Base-by-base conservation (phyloP, 2,113 vertebrate species). In the Salvelinus fontinalis region DNA sequence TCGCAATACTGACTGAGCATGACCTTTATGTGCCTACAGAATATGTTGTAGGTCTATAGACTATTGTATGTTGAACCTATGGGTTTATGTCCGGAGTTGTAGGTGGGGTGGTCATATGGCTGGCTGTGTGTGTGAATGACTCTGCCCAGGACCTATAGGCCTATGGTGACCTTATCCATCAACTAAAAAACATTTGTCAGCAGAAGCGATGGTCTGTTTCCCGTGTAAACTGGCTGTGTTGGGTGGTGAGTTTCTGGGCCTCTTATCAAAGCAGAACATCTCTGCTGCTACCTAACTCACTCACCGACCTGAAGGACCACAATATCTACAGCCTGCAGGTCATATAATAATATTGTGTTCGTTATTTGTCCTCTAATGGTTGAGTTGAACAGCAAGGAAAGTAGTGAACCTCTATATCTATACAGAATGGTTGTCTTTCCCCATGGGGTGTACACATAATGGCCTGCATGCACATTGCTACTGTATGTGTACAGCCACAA, bases 191-290 rank as follows among this genome's bases (percentile, higher is more conserved):
- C 20, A 67, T 77, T 70, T 74, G 67, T 74, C 67, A 81, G 79
- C 76, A 76, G 59, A 76, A 76, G 75, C 73, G 79, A 79, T 8
- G 59, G 60, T n/a, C 31, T 16, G 48, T 60, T 84, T 80, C 79
- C 79, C 44, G 20, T 48, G 7, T 60, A 44, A 13, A 20, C 59
- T 71, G 48, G 3, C 4, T 31, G 70, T 13, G 48, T 65, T 24
- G n/a, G 62, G n/a, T 20, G n/a, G 62, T 26, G 64, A 7, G 64
- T 26, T 2, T 66, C n/a, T 4, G 64, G 14, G 34, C n/a, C 31
- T 44, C 14, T 44, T n/a, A 34, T 69, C 67, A 44, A 11, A 69
- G 31, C 16, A 68, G 24, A 16, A 31, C 27, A 11, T 18, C 67
- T 29, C 18, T 39, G 39, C 34, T 44, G 9, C 67, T 11, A 24